These are phyloP conservation scores for Heterocephalus glaber DNA, from an alignment of 2,113 vertebrate genomes.

Conservation along the genomic window DNA sequence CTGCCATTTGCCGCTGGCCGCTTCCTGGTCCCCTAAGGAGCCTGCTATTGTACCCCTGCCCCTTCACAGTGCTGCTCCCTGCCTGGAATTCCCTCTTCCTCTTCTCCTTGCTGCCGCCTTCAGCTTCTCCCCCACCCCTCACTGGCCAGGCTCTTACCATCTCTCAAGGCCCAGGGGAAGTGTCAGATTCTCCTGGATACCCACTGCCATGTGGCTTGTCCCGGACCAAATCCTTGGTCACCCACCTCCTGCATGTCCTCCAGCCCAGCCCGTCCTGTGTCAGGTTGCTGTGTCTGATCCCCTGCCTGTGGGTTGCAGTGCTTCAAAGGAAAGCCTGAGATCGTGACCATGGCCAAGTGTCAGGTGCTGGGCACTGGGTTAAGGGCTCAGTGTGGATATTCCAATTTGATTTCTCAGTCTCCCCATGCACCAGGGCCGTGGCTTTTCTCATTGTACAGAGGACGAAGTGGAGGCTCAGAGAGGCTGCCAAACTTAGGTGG, in stretches of 20 bases:
- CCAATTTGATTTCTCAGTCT: neutral
- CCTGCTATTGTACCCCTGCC: neutral
- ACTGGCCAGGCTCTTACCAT: neutral
- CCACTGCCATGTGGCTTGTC: neutral
- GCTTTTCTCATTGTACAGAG: neutral
- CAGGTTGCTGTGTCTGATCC: neutral
- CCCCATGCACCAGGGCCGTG: neutral
- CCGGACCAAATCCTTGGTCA: neutral
- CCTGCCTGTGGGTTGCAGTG: neutral
- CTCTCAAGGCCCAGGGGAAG: neutral
- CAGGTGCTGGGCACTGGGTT: neutral
- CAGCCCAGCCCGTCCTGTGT: neutral
- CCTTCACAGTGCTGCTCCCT: no score
- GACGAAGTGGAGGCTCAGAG: neutral
- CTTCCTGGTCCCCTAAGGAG: neutral
- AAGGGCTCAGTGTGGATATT: neutral
- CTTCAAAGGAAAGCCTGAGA: neutral
- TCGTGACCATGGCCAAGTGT: neutral
- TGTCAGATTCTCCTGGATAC: neutral
- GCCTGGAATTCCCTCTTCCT: neutral
- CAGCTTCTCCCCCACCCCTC: neutral
- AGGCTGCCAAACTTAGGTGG: neutral
- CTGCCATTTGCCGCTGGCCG: no score
- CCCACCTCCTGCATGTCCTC: rapidly evolving
- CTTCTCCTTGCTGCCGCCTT: neutral